Conservation (phyloP, 2,113 vertebrate species). For the Promerops cafer region DNA sequence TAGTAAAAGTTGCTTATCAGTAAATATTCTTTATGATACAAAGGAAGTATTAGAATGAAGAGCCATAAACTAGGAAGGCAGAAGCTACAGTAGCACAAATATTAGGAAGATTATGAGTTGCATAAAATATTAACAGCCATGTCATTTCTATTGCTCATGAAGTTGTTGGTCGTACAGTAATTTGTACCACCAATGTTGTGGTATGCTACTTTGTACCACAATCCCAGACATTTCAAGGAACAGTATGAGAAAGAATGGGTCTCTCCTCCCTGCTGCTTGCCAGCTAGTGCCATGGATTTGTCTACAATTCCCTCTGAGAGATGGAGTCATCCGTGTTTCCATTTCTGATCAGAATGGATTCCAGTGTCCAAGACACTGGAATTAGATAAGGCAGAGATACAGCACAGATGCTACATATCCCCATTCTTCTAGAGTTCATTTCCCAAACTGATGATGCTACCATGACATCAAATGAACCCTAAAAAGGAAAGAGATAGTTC, state of each 20-base stretch:
- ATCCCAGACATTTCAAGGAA: neutral
- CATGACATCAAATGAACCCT: neutral
- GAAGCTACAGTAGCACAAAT: neutral
- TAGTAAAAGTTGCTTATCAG: neutral
- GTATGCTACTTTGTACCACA: neutral
- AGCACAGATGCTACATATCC: accelerated
- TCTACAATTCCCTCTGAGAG: neutral
- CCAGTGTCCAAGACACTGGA: neutral
- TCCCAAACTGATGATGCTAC: neutral
- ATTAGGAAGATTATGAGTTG: neutral
- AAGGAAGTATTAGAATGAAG: neutral
- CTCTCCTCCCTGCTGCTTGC: neutral
- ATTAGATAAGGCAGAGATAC: neutral
- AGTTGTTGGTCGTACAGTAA: neutral
- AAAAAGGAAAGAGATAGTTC: neutral
- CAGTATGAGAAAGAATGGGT: neutral
- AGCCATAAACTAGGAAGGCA: neutral
- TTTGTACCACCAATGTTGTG: neutral
- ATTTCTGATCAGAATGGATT: neutral
- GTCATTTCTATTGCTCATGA: neutral
- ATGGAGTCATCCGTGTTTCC: neutral
- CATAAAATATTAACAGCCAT: neutral
- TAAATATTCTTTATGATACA: neutral
- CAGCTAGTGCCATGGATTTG: neutral
- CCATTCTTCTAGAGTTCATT: neutral